Evolutionary conservation across 1,140 invertebrate species (phyloP), one percentile per base, ranked within the genome.

Genomic region (Drosophila fuyamai): DNA sequence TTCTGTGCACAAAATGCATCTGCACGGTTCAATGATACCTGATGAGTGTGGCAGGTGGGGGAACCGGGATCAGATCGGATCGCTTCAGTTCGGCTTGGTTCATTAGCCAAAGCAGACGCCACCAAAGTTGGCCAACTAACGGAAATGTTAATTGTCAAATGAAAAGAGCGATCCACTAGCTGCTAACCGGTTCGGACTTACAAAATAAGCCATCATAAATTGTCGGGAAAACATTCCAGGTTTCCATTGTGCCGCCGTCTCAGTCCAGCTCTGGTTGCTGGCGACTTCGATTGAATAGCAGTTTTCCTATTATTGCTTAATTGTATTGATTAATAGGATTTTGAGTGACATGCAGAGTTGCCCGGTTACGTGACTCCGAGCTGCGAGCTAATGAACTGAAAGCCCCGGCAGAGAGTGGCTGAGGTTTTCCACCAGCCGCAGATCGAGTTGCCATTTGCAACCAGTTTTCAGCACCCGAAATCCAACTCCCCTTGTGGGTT

Each of bases 131-230:
- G 84, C 84, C 84, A 88, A 88, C 76, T 88, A 88, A 88, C 84
- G 84, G 84, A 88, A 88, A 88, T 89, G 84, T 88, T 88, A 88
- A 88, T 88, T 88, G 84, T 89, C 83, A 88, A 88, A 89, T 78
- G 62, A 74, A 82, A 77, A 66, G 79, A 82, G 68, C 66, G 63
- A 81, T 59, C 46, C 23, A 16, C 29, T 27, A 43, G 12, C 38
- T 63, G 32, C 29, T 29, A 82, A 88, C 82, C 84, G 84, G 84
- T 88, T 77, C 58, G 27, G 5, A 36, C 83, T 88, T 88, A 88
- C 84, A 88, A 88, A 86, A 86, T 86, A 88, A 86, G 84, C 68
- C 76, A 88, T 86, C 83, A 86, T 86, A 86, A 86, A 88, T 88
- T 89, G 82, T 73, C 72, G 76, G 80, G 66, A 79, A 88, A 83